Conservation (phyloP, 2,888 invertebrate genomes). For the Ypsolopha scabrella region DNA sequence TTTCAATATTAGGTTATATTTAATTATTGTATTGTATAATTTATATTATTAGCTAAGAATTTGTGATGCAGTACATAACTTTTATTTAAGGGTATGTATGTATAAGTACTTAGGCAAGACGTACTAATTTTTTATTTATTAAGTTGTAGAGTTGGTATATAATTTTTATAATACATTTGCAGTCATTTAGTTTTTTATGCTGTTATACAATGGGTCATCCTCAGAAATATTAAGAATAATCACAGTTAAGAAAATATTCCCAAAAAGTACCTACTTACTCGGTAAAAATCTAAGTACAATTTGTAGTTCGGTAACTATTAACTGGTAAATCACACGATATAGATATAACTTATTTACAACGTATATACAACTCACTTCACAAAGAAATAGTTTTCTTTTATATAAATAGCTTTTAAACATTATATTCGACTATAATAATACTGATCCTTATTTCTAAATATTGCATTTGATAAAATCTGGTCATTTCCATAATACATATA, state of each 20-base stretch:
- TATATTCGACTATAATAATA: slow-evolving; percentile 65
- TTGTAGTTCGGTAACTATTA: neutral
- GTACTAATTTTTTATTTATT: too few species aligned
- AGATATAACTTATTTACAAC: slow-evolving; percentile 4
- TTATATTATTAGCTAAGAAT: too few species aligned
- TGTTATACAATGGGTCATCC: neutral
- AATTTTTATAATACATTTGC: neutral
- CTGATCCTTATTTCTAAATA: slow-evolving; percentile 63
- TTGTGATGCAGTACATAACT: too few species aligned
- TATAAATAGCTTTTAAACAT: slow-evolving; percentile 51
- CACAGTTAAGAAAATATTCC: too few species aligned
- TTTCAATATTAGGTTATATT: too few species aligned
- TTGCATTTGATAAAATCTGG: slow-evolving; percentile 70
- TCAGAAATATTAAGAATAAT: neutral
- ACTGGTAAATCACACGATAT: neutral
- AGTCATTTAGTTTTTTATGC: neutral
- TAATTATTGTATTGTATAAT: too few species aligned
- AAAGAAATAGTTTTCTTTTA: slow-evolving; percentile 9
- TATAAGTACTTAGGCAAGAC: too few species aligned
- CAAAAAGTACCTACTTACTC: neutral
- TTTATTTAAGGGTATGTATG: too few species aligned
- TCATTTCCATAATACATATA: slow-evolving; percentile 45
- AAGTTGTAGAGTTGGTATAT: neutral
- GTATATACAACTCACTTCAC: neutral
- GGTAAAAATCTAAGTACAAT: neutral